phyloP scores from a whole-genome alignment of 2,888 invertebrate genomes.

The Sphaerophoria rueppellii region DNA sequence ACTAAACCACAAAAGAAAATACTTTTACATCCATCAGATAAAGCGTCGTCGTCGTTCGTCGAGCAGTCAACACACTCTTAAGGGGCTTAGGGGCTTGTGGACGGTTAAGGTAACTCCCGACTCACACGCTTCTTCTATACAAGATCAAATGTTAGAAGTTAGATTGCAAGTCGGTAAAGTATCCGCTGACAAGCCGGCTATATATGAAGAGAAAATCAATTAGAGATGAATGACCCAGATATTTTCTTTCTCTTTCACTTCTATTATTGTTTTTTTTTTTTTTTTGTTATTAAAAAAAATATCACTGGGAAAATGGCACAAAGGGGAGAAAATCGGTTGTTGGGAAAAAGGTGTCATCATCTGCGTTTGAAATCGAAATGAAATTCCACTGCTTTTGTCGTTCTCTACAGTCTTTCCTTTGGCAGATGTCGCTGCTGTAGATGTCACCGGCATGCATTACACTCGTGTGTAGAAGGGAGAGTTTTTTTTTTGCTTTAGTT shows the following conservation, averaged over 20 bases:
- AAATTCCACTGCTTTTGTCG: background rate
- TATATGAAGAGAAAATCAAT: constrained; percentile 35
- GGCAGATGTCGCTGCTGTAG: background rate
- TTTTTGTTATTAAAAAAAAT: background rate
- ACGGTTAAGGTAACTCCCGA: background rate
- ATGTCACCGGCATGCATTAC: background rate
- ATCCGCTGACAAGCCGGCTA: constrained; percentile 22
- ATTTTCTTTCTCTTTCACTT: background rate
- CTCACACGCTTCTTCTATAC: constrained; percentile 21
- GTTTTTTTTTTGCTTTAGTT: background rate
- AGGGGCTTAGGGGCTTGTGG: background rate
- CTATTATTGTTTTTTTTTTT: background rate
- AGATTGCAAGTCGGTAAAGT: constrained; percentile 23
- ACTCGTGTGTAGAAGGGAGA: background rate
- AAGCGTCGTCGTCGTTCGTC: background rate
- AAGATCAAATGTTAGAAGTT: constrained; percentile 36
- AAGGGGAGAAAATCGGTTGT: constrained; percentile 28
- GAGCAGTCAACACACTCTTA: background rate
- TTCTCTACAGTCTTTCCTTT: background rate
- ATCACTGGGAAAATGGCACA: constrained; percentile 21
- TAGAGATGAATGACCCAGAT: constrained; percentile 38
- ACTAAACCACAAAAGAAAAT: constrained; percentile 36
- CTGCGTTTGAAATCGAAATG: constrained; percentile 39
- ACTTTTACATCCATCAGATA: constrained; percentile 28
- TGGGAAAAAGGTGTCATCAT: constrained; percentile 25